Evolutionary conservation across 2,797 vertebrate species (phyloP).

Genomic region (Chaetodon trifasciatus): DNA sequence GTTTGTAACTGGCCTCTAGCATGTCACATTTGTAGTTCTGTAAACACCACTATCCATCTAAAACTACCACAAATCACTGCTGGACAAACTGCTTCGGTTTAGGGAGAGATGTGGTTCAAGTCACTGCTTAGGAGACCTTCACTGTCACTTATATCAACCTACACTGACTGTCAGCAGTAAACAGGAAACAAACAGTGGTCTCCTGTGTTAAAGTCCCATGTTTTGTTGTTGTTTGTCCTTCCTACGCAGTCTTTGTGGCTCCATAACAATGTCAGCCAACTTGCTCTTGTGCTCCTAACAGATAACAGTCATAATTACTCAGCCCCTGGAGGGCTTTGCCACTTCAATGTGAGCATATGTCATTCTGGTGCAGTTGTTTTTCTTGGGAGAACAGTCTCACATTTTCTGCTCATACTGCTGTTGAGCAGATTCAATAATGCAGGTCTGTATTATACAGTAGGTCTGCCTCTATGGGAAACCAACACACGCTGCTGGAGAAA

Average conservation of each 20-base stretch:
- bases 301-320: conserved; percentile 7
- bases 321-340: neutral
- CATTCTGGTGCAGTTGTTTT: conserved; percentile 29
- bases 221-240: neutral
- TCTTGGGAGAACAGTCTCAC: neutral
- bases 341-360: conserved; percentile 7
- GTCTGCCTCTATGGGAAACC: conserved; percentile 37
- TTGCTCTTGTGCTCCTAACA: conserved; percentile 2
- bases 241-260: neutral
- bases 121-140: neutral
- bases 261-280: neutral
- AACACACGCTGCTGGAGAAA: conserved; percentile 46
- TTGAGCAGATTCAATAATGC: conserved; percentile 16
- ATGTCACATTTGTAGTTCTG: too few relatives aligned
- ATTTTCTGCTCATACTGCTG: conserved; percentile 33
- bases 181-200: neutral
- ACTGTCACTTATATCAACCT: neutral
- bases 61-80: neutral
- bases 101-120: too few relatives aligned
- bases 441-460: conserved; percentile 17
- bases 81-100: neutral
- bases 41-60: neutral
- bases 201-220: neutral
- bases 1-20: neutral
- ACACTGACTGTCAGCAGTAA: neutral